These are phyloP conservation scores for Mormyrus lacerda DNA, from an alignment of 2,113 vertebrate genomes.

Conservation along the genomic window DNA sequence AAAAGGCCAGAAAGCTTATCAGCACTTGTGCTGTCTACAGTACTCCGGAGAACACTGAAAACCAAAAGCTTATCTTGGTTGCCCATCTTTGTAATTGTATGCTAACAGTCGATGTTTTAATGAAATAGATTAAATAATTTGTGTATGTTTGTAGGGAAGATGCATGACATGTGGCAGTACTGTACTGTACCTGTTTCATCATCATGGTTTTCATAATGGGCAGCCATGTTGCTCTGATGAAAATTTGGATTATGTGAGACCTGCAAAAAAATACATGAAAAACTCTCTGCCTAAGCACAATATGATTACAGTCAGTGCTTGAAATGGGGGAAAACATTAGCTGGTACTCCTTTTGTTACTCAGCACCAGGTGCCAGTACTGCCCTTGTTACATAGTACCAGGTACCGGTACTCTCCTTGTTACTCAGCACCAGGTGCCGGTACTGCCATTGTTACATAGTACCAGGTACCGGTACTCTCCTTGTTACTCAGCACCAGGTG, in stretches of 20 bases:
- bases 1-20: not conserved
- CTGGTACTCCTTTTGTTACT: not conserved
- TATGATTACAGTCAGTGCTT: not conserved
- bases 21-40: too few species aligned
- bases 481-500: too few species aligned
- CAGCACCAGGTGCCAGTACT: not conserved
- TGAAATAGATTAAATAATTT: not conserved
- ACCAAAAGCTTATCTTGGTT: not conserved
- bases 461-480: too few species aligned
- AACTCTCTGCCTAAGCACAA: not conserved
- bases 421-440: too few species aligned
- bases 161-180: constrained; percentile 8
- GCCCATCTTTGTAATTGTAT: not conserved
- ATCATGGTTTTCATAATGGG: constrained; percentile 54
- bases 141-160: not conserved
- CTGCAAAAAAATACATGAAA: constrained; percentile 34
- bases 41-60: not conserved
- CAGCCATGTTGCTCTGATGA: constrained; percentile 30
- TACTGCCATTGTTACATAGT: too few species aligned
- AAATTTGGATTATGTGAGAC: constrained; percentile 38
- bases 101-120: not conserved
- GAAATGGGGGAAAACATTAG: not conserved
- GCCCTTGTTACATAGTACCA: too few species aligned
- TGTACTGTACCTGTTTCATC: constrained; percentile 56
- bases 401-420: too few species aligned